Conservation (phyloP, 2,888 invertebrate species). For the Lochmaea crataegi region DNA sequence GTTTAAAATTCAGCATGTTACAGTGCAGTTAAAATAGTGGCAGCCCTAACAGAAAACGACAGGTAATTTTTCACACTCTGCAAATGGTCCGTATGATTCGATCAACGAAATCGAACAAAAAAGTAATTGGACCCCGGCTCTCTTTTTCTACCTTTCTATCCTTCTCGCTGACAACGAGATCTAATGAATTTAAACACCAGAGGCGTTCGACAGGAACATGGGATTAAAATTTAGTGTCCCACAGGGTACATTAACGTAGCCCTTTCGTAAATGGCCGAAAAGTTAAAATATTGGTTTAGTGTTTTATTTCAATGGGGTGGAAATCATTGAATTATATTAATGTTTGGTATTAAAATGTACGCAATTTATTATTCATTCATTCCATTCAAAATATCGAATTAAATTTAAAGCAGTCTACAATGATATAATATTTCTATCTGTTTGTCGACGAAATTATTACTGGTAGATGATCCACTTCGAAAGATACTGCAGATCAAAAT, state of each 20-base stretch:
- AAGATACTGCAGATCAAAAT: too few relatives aligned
- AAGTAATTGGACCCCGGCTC: constrained; percentile 27
- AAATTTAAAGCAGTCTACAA: too few relatives aligned
- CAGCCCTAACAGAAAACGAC: not conserved
- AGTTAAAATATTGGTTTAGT: constrained; percentile 22
- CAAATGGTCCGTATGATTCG: constrained; percentile 26
- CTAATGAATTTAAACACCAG: constrained; percentile 41
- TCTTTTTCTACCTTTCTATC: constrained; percentile 1
- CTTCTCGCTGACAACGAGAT: constrained; percentile 27
- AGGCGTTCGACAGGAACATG: constrained; percentile 28
- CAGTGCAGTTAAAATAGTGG: not conserved
- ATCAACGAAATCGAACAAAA: constrained; percentile 20
- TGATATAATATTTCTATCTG: too few relatives aligned
- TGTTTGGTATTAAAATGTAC: too few relatives aligned
- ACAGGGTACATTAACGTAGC: constrained; percentile 23
- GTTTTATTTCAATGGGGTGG: not conserved
- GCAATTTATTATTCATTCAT: not conserved
- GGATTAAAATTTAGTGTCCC: constrained; percentile 32
- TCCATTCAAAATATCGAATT: too few relatives aligned
- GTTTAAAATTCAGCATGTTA: not conserved
- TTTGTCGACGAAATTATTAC: too few relatives aligned
- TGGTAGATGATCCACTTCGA: too few relatives aligned
- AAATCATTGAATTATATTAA: not conserved
- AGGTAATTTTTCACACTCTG: constrained; percentile 24
- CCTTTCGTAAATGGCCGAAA: constrained; percentile 14